Percentiles rank a stretch among this genome's conserved stretches.
These are phyloP conservation scores for Arenaria interpres DNA, from an alignment of 2,113 vertebrate genomes.

Conservation along the genomic window DNA sequence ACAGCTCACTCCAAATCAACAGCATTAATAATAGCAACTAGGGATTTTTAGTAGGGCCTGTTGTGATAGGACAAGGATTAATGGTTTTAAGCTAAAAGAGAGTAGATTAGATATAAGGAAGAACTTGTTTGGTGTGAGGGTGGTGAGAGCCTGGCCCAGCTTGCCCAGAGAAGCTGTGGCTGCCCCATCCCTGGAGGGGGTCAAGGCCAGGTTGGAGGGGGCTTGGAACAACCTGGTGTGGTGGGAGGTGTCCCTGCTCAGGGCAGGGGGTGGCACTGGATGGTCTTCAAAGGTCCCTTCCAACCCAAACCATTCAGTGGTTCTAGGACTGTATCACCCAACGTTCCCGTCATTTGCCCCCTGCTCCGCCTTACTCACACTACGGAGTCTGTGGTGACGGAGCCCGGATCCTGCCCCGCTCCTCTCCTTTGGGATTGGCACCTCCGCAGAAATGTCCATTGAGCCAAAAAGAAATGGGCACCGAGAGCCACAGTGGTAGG, in stretches of 20 bases:
- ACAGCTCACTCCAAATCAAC: rapidly evolving
- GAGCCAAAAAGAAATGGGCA: neutral
- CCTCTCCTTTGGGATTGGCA: neutral
- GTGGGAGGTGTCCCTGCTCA: neutral
- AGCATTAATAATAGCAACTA: neutral
- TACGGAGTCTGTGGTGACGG: neutral
- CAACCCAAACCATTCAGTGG: neutral
- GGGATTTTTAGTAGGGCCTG: too few species aligned
- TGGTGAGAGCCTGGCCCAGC: neutral
- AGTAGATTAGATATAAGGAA: neutral
- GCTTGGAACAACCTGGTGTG: neutral
- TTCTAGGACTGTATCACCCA: neutral
- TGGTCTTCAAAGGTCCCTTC: neutral
- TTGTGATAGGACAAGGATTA: neutral
- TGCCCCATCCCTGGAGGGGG: neutral
- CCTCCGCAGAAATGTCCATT: neutral
- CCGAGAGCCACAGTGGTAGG: neutral
- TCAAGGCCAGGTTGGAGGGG: neutral
- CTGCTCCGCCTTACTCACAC: neutral
- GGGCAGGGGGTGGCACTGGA: neutral
- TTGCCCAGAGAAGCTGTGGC: neutral
- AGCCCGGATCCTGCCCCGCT: rapidly evolving
- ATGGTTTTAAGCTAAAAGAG: neutral
- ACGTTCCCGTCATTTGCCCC: neutral
- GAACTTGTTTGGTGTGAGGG: neutral